phyloP scores from a whole-genome alignment of 2,113 vertebrate genomes.

The Zonotrichia leucophrys region DNA sequence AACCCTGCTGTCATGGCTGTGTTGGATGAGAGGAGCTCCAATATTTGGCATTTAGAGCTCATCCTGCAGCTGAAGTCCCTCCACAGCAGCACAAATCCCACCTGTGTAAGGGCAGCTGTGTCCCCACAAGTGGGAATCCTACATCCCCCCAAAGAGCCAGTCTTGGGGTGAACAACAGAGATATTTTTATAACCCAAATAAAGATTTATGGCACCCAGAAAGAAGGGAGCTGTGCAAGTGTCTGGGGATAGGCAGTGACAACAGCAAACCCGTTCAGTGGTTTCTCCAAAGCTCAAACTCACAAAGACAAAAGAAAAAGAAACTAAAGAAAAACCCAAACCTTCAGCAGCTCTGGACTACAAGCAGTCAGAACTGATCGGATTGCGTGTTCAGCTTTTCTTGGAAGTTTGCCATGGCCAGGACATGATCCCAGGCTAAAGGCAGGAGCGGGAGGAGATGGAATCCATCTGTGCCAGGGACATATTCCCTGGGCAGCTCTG shows the following conservation, averaged over 20 bases:
- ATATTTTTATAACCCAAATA: not conserved
- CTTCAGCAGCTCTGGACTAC: not conserved
- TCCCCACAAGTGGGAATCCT: not conserved
- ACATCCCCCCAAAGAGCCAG: not conserved
- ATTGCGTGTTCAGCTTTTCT: not conserved
- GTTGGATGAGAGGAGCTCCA: not conserved
- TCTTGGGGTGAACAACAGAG: fast-evolving
- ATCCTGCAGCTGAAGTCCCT: not conserved
- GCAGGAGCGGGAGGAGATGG: not conserved
- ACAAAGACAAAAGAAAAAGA: not conserved
- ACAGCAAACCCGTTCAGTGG: not conserved
- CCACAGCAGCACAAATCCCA: not conserved
- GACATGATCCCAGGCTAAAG: not conserved
- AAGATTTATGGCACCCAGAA: not conserved
- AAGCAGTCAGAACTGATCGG: not conserved
- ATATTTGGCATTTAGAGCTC: not conserved
- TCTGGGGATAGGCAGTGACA: not conserved
- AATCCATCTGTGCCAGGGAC: not conserved
- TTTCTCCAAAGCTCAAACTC: not conserved
- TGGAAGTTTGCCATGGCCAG: not conserved
- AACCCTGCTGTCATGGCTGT: not conserved
- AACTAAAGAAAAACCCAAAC: not conserved
- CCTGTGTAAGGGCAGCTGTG: not conserved
- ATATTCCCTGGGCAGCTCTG: not conserved
- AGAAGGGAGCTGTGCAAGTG: not conserved